phyloP scores from a whole-genome alignment of 2,888 invertebrate genomes.

The Oxytorus armatus region DNA sequence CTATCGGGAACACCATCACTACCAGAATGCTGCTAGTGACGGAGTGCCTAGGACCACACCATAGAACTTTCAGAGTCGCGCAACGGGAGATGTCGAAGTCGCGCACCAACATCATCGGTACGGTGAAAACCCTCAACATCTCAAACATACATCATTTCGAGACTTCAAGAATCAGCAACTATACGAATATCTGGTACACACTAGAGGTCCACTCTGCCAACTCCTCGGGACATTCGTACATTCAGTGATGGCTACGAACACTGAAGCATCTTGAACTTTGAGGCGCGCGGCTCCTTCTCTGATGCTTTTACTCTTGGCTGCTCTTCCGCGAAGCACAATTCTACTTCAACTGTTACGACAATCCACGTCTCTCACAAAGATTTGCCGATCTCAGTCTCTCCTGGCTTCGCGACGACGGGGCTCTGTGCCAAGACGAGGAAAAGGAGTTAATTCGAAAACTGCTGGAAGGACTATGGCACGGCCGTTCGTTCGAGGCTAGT shows the following conservation, averaged over 20 bases:
- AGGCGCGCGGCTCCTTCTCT: slow-evolving; percentile 25
- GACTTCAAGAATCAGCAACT: slow-evolving; percentile 17
- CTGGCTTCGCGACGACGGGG: slow-evolving; percentile 60
- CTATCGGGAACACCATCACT: slow-evolving; percentile 18
- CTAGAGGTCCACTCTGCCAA: slow-evolving; percentile 31
- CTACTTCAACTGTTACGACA: slow-evolving; percentile 45
- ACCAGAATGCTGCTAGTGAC: slow-evolving; percentile 28
- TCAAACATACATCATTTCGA: slow-evolving; percentile 11
- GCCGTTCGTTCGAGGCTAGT: slow-evolving; percentile 51
- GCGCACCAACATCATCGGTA: slow-evolving; percentile 20
- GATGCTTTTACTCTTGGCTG: slow-evolving; percentile 8
- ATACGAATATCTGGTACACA: slow-evolving; percentile 23
- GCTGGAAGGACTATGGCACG: slow-evolving; percentile 58
- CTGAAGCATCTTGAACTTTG: slow-evolving; percentile 28
- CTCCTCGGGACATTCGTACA: slow-evolving; percentile 35
- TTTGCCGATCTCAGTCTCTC: slow-evolving; percentile 32
- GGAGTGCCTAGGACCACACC: not conserved
- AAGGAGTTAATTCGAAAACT: slow-evolving; percentile 79
- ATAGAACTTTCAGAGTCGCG: slow-evolving; percentile 1
- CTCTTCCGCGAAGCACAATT: slow-evolving; percentile 46
- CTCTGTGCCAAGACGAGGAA: slow-evolving; percentile 72
- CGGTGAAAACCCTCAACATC: slow-evolving; percentile 5
- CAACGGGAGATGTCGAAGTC: slow-evolving; percentile 13
- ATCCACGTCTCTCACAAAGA: slow-evolving; percentile 45
- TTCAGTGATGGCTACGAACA: slow-evolving; percentile 19